Evolutionary conservation across 1,140 invertebrate species (phyloP).

Genomic region (Drosophila obscura): DNA sequence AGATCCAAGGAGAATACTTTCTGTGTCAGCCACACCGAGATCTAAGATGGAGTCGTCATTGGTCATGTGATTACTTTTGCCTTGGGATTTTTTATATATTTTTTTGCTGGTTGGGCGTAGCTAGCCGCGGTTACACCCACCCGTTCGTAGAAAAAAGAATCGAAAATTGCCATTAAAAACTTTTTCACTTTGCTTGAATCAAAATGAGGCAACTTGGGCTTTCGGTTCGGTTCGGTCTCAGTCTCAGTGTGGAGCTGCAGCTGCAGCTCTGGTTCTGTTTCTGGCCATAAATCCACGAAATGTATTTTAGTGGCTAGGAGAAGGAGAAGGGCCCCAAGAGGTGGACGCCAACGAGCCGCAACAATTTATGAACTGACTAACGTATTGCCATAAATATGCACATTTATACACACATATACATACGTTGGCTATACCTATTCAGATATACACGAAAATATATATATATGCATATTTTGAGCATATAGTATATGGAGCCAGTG

Average conservation of each 20-base stretch:
- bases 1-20: no score
- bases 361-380: slow-evolving; percentile 80
- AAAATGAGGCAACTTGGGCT: slow-evolving; percentile 38
- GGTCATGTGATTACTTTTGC: no score
- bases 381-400: slow-evolving; percentile 46
- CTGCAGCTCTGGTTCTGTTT: background rate
- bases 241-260: no score
- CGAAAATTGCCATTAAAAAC: slow-evolving; percentile 65
- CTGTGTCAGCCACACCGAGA: no score
- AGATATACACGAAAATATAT: slow-evolving; percentile 46
- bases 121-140: slow-evolving; percentile 16
- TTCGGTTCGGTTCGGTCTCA: background rate
- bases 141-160: slow-evolving; percentile 4
- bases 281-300: slow-evolving; percentile 50
- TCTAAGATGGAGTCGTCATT: no score
- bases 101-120: slow-evolving; percentile 23
- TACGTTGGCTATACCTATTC: background rate
- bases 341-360: slow-evolving; percentile 53
- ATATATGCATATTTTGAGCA: slow-evolving; percentile 12
- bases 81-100: no score
- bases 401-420: slow-evolving; percentile 7
- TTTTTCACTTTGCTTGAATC: slow-evolving; percentile 51
- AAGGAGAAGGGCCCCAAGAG: slow-evolving; percentile 8
- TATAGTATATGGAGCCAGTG: slow-evolving; percentile 41
- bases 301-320: slow-evolving; percentile 45